These are phyloP conservation scores for Cochlearius cochlearius DNA, from an alignment of 2,113 vertebrate genomes.

Conservation along the genomic window DNA sequence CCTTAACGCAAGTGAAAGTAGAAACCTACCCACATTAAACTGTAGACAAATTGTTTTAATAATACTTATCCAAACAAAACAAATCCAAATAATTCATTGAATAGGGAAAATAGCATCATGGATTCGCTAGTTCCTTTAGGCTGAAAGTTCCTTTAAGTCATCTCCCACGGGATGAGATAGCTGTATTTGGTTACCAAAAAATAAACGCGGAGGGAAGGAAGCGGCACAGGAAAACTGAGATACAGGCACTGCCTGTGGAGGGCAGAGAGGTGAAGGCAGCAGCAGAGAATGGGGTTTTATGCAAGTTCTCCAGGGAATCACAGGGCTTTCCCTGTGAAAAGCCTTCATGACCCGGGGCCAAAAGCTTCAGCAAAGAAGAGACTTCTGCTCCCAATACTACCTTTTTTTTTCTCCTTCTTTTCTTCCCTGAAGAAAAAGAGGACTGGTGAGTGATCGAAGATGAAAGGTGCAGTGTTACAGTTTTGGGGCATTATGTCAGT, in stretches of 20 bases:
- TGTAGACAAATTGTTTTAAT: not conserved
- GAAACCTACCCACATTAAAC: not conserved
- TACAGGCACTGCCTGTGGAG: not conserved
- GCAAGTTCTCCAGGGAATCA: not conserved
- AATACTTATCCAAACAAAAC: not conserved
- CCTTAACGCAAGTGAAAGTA: not conserved
- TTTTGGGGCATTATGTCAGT: constrained; percentile 3
- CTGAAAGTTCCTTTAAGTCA: not conserved
- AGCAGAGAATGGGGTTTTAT: constrained; percentile 6
- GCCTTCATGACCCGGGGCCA: constrained; percentile 31
- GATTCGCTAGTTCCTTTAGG: not conserved
- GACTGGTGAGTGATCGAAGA: not conserved
- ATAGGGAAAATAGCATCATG: not conserved
- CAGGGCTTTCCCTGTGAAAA: constrained; percentile 22
- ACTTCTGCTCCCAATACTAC: constrained; percentile 10
- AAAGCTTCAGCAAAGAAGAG: constrained; percentile 32
- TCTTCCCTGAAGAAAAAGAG: constrained; percentile 12
- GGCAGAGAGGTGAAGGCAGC: not conserved
- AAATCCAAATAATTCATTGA: not conserved
- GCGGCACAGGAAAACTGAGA: not conserved
- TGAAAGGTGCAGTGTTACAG: constrained; percentile 9
- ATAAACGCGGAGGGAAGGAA: not conserved
- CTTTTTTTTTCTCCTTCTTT: not conserved
- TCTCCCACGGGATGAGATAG: not conserved
- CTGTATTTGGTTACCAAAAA: not conserved